Conservation (phyloP, 2,113 vertebrate genomes). For the Strix aluco region DNA sequence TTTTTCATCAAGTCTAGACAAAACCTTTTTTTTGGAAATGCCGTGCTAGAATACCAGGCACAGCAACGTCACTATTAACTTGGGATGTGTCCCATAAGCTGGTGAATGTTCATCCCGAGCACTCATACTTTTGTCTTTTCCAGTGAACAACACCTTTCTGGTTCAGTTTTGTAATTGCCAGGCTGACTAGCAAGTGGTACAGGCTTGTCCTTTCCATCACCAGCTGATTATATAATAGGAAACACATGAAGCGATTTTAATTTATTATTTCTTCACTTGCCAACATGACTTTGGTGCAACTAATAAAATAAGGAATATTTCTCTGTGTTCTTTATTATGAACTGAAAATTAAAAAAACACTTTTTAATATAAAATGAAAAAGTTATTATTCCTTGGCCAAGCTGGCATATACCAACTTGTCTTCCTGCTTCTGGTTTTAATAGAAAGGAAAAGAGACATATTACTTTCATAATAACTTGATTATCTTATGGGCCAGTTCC, state of each 20-base stretch:
- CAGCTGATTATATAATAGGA: conserved; percentile 64
- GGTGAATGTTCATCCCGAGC: not conserved
- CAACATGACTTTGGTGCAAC: conserved; percentile 62
- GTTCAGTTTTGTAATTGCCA: not conserved
- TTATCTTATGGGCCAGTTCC: not conserved
- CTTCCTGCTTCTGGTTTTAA: conserved; percentile 57
- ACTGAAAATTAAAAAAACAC: conserved; percentile 37
- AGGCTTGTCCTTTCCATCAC: conserved; percentile 42
- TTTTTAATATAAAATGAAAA: conserved; percentile 58
- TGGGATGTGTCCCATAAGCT: not conserved
- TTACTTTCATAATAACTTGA: conserved; percentile 44
- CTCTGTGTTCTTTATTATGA: conserved; percentile 52
- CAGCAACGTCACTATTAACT: not conserved
- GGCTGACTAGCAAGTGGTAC: not conserved
- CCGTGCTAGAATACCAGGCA: not conserved
- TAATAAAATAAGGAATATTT: conserved; percentile 72
- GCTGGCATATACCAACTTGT: conserved; percentile 8
- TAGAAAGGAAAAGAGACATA: conserved; percentile 46
- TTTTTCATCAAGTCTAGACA: not conserved
- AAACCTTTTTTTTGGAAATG: not conserved
- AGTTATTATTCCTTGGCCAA: conserved; percentile 41
- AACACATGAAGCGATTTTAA: conserved; percentile 64
- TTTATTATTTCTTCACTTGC: conserved; percentile 70
- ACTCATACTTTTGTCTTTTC: not conserved
- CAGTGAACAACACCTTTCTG: not conserved